These are phyloP conservation scores for Camponotus pennsylvanicus DNA, from an alignment of 1,140 invertebrate genomes.

Conservation along the genomic window DNA sequence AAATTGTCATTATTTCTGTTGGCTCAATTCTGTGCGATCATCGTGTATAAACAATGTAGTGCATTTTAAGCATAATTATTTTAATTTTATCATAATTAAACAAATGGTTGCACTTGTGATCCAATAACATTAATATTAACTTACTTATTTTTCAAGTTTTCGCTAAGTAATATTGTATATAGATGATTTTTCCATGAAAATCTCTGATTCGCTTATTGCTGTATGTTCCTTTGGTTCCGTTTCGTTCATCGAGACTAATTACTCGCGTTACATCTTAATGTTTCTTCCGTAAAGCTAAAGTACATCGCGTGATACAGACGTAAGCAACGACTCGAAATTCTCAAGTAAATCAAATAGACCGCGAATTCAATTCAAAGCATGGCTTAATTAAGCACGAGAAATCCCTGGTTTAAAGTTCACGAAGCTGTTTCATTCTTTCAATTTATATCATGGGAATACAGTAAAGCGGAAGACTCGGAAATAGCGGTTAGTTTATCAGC, in stretches of 20 bases:
- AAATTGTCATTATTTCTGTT: not conserved
- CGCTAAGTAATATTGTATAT: not conserved
- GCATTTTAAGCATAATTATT: not conserved
- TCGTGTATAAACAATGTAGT: not conserved
- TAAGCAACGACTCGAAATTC: conserved; percentile 20
- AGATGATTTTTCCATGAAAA: not conserved
- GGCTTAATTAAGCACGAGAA: conserved; percentile 41
- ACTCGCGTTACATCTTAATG: conserved; percentile 28
- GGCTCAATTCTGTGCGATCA: not conserved
- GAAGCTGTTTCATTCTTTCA: conserved; percentile 15
- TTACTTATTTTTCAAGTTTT: not conserved
- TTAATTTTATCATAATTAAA: not conserved
- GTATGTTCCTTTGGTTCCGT: not conserved
- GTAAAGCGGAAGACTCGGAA: conserved; percentile 14
- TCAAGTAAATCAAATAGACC: conserved; percentile 36
- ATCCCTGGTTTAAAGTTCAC: conserved; percentile 33
- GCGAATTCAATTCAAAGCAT: conserved; percentile 28
- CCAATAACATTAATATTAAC: not conserved
- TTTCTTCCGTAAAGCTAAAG: conserved; percentile 27
- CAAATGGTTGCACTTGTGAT: not conserved
- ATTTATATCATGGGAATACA: not conserved
- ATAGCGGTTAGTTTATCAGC: not conserved
- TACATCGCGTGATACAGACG: conserved; percentile 35
- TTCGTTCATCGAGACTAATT: conserved; percentile 14
- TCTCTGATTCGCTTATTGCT: not conserved